Evolutionary conservation across 1,140 invertebrate species (phyloP), one percentile per base, ranked within the genome.

Genomic region (Zaprionus ghesquierei): DNA sequence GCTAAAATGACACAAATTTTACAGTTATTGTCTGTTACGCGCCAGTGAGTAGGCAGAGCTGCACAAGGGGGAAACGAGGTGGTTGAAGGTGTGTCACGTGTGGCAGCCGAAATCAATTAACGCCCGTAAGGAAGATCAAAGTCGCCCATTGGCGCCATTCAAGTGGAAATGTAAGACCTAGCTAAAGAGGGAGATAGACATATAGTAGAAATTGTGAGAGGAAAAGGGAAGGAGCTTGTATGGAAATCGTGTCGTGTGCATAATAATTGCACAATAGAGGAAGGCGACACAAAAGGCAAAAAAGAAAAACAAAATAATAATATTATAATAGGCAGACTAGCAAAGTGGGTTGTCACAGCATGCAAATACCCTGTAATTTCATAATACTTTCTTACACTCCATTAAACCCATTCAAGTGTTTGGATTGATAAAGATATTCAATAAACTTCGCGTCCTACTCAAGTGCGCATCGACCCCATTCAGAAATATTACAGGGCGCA

Each of bases 91-190:
- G 54, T 56, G 46, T 29, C 33, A 46, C 49, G 41, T 53, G 22
- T 27, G 27, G 22, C 68, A 58, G 27, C 54, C 59, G 41, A 76
- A 79, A 79, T 72, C 76, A 79, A 79, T 79, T 79, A 79, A 72
- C 68, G 59, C 53, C 35, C 73, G 59, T 64, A 68, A 68, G 69
- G 61, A 79, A 76, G 76, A 76, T 79, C 73, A 79, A 79, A 76
- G 73, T 71, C 64, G 68, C 59, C 15, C 68, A 29, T 49, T 69
- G 49, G 10, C 59, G 65, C 44, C 53, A 22, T 8, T 73, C 69
- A 60, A 69, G 59, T 68, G 74, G 63, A 79, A 76, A 76, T 46
- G 51, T 31, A 60, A 77, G 71, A 69, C 59, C 31, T 25, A 46
- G 31, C 31, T 25, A 73, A 38, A 18, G 27, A 51, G 20, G 38